Base-by-base conservation (phyloP, 1,140 invertebrate species). In the Hylaeus anthracinus region DNA sequence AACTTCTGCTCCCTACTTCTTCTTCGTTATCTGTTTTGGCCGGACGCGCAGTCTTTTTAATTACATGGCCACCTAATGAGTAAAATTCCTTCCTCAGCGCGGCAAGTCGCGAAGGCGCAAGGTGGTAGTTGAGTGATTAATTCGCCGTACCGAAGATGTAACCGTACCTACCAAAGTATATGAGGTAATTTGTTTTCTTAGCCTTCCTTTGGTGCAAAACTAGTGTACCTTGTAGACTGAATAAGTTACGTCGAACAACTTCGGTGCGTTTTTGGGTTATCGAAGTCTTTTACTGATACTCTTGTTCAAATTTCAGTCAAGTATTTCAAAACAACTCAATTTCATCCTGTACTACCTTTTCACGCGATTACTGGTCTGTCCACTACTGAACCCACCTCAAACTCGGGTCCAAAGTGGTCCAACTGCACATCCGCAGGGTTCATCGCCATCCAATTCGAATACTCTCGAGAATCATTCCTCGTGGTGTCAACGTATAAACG, bases 31-130 rank as follows among this genome's bases (percentile, higher is more conserved):
- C 89, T 90, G 88, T 90, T 88, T 91, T 89, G 88, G 88, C 84
- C 85, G 87, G 89, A 86, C 84, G 90, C 89, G 87, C 90, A 89
- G 83, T 85, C 88, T 92, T 92, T 92, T 92, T 92, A 92, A 92
- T 92, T 92, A 90, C 90, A 88, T 84, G 86, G 89, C 88, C 89
- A 90, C 90, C 88, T 92, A 91, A 90, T 89, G 88, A 90, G 89
- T 83, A 81, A 86, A 90, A 92, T 92, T 92, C 88, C 86, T 91
- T 90, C 81, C 86, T 88, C 85, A 90, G 66, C 61, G 67, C 48
- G 15, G 60, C 39, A 39, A 77, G 75, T 82, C 84, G 79, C 64
- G 58, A 71, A 81, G 74, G 74, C 88, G 65, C 72, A 81, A 74
- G 79, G 58, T 78, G 78, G 70, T 80, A 70, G 60, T 81, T 53